Evolutionary conservation across 1,140 invertebrate genomes (phyloP), one percentile per base, ranked within the genome.

Genomic region (Trypoxylus dichotomus): DNA sequence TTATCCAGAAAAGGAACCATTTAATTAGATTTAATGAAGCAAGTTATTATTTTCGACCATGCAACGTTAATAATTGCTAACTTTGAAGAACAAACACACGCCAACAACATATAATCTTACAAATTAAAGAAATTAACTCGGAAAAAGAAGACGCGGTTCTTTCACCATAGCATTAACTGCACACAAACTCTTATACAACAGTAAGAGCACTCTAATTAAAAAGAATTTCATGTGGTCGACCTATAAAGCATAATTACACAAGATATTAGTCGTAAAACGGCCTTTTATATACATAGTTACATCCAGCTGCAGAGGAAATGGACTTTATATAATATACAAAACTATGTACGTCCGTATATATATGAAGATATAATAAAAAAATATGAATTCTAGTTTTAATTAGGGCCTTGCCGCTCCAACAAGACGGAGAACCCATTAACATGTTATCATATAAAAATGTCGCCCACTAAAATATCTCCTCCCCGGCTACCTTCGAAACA

Each of bases 401-500:
- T 68, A 68, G 60, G 47, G 11, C 60, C 60, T 27, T 25, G 60
- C 60, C 60, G 60, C 60, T 24, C 19, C 19, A 68, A 13, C 60
- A 68, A 37, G 10, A 29, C 21, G 60, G 6, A 54, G 27, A 68
- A 68, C 21, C 60, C 60, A 68, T 68, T 68, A 68, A 68, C 21
- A 68, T 68, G 60, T 68, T 68, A 68, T 68, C 60, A 68, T 68
- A 68, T 27, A 68, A 24, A 68, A 68, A 68, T 68, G 60, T 68
- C 60, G 60, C 60, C 11, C 24, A 68, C 60, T 68, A 68, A 68
- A 68, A 68, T 68, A 68, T 27, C 60, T 68, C 24, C 32, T 37
- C 32, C 32, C 32, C 5, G 10, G 24, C 60, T 68, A 24, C 60
- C 72, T 54, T 74, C 10, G 71, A 76, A 81, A 81, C 80, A 81